Evolutionary conservation across 2,888 invertebrate genomes (phyloP), one percentile per base, ranked within the genome.

Genomic region (Invenusta paracnida): DNA sequence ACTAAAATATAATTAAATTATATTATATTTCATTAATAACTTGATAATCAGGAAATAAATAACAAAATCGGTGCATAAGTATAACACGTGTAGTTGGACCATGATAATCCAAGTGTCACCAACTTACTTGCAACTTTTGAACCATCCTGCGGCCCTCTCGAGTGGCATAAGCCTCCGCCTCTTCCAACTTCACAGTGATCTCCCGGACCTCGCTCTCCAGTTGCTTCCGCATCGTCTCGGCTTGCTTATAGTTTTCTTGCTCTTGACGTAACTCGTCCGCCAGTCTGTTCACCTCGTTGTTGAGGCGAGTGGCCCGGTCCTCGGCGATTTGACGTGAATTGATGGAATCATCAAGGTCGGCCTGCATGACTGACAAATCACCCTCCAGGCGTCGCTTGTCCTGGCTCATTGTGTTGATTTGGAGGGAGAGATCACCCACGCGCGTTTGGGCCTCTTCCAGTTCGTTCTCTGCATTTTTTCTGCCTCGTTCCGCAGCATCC

Each of bases 271-370:
- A 90, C 87, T 91, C 91, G 86, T 91, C 91, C 31, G 89, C 89
- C 86, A 91, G 89, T 86, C 91, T 89, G 88, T 89, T 88, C 84
- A 89, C 89, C 88, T 91, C 91, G 83, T 88, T 88, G 87, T 88
- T 88, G 67, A 90, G 89, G 83, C 90, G 89, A 86, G 90, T 90
- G 82, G 90, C 90, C 81, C 90, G 89, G 85, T 90, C 90, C 84
- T 90, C 89, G 85, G 90, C 90, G 84, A 96, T 94, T 92, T 95
- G 95, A 90, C 97, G 93, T 92, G 97, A 97, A 93, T 96, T 96
- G 92, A 96, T 95, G 91, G 98, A 95, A 93, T 99, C 99, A 91
- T 99, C 98, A 92, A 98, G 96, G 93, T 99, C 98, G 89, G 96
- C 94, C 89, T 97, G 96, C 89, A 98, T 94, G 89, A 95, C 95